Percentiles rank a stretch among this genome's conserved stretches.
Conservation (phyloP, 1,140 invertebrate species). For the Zaprionus nigranus region DNA sequence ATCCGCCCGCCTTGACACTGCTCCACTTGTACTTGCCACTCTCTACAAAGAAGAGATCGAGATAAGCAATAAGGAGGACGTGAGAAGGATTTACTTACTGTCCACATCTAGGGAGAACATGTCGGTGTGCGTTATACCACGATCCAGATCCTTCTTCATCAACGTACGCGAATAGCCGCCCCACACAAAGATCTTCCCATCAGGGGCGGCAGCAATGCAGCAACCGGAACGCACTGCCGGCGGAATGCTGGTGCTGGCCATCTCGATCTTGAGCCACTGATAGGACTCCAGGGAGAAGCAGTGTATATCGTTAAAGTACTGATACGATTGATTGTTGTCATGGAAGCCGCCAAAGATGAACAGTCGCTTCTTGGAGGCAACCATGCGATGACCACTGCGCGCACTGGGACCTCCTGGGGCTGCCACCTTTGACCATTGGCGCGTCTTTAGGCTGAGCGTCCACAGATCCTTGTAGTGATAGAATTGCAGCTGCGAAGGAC, state of each 20-base stretch:
- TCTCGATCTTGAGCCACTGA: constrained; percentile 91
- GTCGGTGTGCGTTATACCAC: constrained; percentile 92
- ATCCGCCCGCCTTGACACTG: constrained; percentile 88
- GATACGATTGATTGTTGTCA: constrained; percentile 94
- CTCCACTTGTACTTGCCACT: constrained; percentile 89
- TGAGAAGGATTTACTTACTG: constrained; percentile 85
- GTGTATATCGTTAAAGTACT: constrained; percentile 96
- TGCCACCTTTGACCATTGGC: constrained; percentile 94
- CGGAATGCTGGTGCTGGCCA: constrained; percentile 86
- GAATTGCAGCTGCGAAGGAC: constrained; percentile 95
- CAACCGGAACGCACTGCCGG: constrained; percentile 91
- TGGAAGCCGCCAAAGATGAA: constrained; percentile 96
- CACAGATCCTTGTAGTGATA: constrained; percentile 97
- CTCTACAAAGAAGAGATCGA: not conserved
- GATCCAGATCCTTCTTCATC: constrained; percentile 92
- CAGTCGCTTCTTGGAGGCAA: constrained; percentile 90
- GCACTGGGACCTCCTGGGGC: constrained; percentile 90
- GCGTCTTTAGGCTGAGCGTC: constrained; percentile 91
- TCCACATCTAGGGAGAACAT: constrained; percentile 91
- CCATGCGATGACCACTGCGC: constrained; percentile 96
- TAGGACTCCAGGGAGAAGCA: constrained; percentile 93
- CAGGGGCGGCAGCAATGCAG: constrained; percentile 87
- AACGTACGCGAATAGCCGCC: constrained; percentile 94
- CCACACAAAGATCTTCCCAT: constrained; percentile 91
- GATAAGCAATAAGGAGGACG: not conserved